These are phyloP conservation scores for Dromococcyx pavoninus DNA, from an alignment of 2,797 vertebrate genomes.

Conservation along the genomic window DNA sequence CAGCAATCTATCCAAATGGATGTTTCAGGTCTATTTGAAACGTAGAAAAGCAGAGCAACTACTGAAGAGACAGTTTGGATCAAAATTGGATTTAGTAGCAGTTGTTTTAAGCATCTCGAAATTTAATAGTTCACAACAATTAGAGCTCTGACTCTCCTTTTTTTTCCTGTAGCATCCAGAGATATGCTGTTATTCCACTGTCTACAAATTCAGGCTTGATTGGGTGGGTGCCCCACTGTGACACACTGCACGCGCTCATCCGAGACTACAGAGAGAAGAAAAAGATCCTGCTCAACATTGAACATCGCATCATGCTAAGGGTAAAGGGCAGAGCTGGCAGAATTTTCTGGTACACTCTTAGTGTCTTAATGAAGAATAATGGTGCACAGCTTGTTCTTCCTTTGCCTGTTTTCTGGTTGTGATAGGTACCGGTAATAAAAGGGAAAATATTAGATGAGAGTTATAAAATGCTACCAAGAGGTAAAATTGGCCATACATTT, in stretches of 20 bases:
- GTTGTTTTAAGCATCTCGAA: background rate
- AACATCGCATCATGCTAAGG: slow-evolving; percentile 98
- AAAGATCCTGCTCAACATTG: slow-evolving; percentile 98
- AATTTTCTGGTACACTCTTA: background rate
- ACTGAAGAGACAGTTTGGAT: background rate
- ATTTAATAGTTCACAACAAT: background rate
- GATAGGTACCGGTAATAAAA: background rate
- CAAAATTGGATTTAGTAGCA: background rate
- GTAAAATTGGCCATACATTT: background rate
- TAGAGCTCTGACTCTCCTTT: background rate
- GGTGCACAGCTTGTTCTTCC: background rate
- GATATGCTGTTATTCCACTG: slow-evolving; percentile 95
- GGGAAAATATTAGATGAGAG: background rate
- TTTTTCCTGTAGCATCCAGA: slow-evolving; percentile 86
- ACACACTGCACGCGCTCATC: slow-evolving; percentile 96
- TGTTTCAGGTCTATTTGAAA: background rate
- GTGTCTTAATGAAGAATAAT: background rate
- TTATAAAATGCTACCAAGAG: background rate
- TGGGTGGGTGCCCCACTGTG: slow-evolving; percentile 99
- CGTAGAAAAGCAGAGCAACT: background rate
- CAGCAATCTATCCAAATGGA: background rate
- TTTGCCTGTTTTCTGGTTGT: background rate
- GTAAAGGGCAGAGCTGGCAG: slow-evolving; percentile 69
- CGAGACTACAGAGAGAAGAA: slow-evolving; percentile 98
- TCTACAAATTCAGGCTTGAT: slow-evolving; percentile 98